Base-by-base conservation (phyloP, 2,113 vertebrate species). In the Pholis gunnellus region DNA sequence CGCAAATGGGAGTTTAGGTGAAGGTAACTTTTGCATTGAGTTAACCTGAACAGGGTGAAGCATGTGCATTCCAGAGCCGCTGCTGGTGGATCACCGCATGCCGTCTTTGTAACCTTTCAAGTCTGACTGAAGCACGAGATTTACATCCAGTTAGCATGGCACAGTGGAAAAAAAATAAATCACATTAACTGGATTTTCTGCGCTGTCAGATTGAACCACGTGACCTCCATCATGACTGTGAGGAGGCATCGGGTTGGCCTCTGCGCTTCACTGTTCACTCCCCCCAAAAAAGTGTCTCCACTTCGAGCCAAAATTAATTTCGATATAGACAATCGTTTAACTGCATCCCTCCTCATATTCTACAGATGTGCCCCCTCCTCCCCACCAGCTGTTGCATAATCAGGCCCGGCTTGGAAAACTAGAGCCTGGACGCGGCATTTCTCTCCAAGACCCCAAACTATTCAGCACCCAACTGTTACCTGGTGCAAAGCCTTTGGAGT, bases 351-450 rank as follows among this genome's bases (percentile, higher is more conserved):
- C 34, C 46, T 44, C 27, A 72, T 71, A 52, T 65, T 72, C 44
- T 80, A 79, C 68, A 72, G 56, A 34, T 8, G 4, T 31, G 31
- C 50, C 40, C 57, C 38, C 31, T 7, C 17, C 31, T 11, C 42
- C 42, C 72, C 72, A 63, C 48, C 46, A 52, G 44, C 50, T 79
- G 71, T 82, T 83, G 69, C 86, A 75, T 85, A 88, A 92, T 81
- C 71, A 80, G 42, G 13, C 22, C n/a, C 18, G 1, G 40, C 50
- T 36, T 48, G 81, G 79, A 91, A 91, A 92, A 76, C 52, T 92
- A 0, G 71, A 87, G 89, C 73, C 72, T 83, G 66, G 63, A 54
- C 3, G 91, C 25, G 70, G 93, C 84, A 95, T 94, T 95, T 93
- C 85, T 87, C 85, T 70, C 74, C 57, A 34, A 36, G 79, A 83